These are phyloP conservation scores for Dolichallabes microphthalmus DNA, from an alignment of 2,113 vertebrate species.

Conservation along the genomic window DNA sequence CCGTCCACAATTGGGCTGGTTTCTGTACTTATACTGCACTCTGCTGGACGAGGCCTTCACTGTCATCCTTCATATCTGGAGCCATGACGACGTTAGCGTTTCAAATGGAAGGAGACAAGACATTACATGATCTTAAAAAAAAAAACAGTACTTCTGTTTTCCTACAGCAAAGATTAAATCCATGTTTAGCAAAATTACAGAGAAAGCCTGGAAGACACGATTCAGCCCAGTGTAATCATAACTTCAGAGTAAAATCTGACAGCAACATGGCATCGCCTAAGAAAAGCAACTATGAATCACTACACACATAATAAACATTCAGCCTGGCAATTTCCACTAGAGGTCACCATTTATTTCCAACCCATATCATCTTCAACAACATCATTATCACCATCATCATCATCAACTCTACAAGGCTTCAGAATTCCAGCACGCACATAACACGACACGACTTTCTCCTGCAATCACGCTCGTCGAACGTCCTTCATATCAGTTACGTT, in stretches of 20 bases:
- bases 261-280: neutral
- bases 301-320: neutral
- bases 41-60: conserved; percentile 37
- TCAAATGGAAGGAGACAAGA: neutral
- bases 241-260: neutral
- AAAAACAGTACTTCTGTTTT: neutral
- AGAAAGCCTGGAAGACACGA: neutral
- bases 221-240: neutral
- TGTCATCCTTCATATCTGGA: neutral
- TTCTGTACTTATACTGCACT: conserved; percentile 44
- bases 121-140: neutral
- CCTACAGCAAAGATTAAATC: neutral
- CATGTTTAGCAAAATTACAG: conserved; percentile 14
- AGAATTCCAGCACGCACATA: neutral
- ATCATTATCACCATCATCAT: neutral
- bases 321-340: conserved; percentile 50
- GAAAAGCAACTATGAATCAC: conserved; percentile 9
- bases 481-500: neutral
- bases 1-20: neutral
- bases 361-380: neutral
- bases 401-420: neutral
- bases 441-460: neutral
- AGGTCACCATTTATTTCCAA: conserved; percentile 55
- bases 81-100: neutral
- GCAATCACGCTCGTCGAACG: neutral